phyloP scores from a whole-genome alignment of 1,140 invertebrate species.

The Aricia agestis region DNA sequence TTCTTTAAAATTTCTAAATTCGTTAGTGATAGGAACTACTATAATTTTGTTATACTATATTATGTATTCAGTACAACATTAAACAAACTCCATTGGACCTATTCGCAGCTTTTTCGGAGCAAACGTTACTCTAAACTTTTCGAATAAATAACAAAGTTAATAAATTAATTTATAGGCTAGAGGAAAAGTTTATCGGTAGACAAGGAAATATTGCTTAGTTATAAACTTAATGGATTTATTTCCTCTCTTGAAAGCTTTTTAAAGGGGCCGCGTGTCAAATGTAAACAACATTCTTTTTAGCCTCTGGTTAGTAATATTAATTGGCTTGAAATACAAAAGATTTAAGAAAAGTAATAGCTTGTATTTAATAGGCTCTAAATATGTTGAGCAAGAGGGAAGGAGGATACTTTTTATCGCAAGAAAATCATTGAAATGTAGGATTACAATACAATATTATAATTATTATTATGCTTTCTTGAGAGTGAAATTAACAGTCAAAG shows the following conservation, averaged over 20 bases:
- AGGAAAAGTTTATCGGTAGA: constrained; percentile 5
- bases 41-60: no score
- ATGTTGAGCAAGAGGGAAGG: no score
- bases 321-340: neutral
- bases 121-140: neutral
- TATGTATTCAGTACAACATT: no score
- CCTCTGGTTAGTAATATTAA: neutral
- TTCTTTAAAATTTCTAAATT: no score
- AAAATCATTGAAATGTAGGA: no score
- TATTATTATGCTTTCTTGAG: no score
- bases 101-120: neutral
- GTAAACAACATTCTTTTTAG: neutral
- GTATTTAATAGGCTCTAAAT: no score
- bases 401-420: no score
- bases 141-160: constrained; percentile 12
- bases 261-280: neutral
- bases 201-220: constrained; percentile 12
- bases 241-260: neutral
- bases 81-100: neutral
- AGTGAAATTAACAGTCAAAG: no score
- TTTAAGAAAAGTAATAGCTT: neutral
- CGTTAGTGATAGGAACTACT: no score
- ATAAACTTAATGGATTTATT: constrained; percentile 8
- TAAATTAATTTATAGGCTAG: constrained; percentile 16
- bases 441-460: no score